Conservation (phyloP, 1,140 invertebrate genomes). For the Hormaphis cornu region DNA sequence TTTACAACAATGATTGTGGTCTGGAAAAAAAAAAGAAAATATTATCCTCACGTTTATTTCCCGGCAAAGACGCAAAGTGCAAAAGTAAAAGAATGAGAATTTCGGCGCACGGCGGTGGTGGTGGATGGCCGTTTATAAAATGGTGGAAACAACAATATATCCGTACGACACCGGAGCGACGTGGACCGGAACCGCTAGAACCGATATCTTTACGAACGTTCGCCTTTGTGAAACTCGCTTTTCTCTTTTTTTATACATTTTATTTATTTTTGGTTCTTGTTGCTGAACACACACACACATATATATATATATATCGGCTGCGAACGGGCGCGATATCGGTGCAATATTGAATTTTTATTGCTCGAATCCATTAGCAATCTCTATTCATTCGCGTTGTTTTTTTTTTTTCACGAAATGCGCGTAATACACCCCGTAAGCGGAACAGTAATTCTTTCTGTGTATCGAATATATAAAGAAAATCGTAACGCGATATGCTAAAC, state of each 20-base stretch:
- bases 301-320: no score
- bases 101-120: no score
- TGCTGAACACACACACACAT: no score
- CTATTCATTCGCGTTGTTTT: slow-evolving; percentile 31
- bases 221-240: slow-evolving; percentile 15
- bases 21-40: no score
- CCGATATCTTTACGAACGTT: slow-evolving; percentile 17
- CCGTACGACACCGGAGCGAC: neutral
- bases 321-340: slow-evolving; percentile 6
- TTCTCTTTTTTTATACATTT: slow-evolving; percentile 21
- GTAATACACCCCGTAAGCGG: neutral
- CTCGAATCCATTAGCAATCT: slow-evolving; percentile 29
- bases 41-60: no score
- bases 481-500: slow-evolving; percentile 30
- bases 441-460: slow-evolving; percentile 16
- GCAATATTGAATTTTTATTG: slow-evolving; percentile 32
- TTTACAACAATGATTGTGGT: no score
- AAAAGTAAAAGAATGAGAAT: no score
- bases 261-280: slow-evolving; percentile 20
- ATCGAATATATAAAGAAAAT: slow-evolving; percentile 26
- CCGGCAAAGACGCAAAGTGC: no score
- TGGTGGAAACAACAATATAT: slow-evolving; percentile 17
- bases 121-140: neutral
- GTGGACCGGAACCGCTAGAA: slow-evolving; percentile 26
- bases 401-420: neutral